Conservation (phyloP, 2,797 vertebrate genomes). For the Carduelis carduelis region DNA sequence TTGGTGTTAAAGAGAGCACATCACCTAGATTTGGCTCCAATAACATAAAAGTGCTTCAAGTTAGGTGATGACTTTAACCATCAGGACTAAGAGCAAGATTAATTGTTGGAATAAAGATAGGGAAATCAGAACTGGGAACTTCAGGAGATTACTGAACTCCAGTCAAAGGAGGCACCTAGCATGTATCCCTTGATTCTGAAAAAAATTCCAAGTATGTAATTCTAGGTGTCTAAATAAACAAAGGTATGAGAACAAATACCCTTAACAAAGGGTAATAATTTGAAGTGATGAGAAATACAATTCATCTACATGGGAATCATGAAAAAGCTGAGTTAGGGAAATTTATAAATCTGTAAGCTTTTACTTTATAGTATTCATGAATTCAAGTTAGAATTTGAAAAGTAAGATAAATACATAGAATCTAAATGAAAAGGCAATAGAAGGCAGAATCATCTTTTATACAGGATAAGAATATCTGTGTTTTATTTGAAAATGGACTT, state of each 20-base stretch:
- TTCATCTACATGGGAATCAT: not conserved
- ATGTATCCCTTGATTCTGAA: not conserved
- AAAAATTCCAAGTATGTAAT: accelerated
- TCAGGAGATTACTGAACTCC: not conserved
- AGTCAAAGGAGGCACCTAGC: accelerated
- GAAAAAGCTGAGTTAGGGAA: not conserved
- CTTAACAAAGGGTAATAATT: not conserved
- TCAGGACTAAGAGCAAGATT: not conserved
- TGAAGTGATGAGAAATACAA: not conserved
- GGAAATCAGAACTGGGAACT: not conserved
- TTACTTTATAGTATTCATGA: not conserved
- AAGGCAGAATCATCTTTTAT: not conserved
- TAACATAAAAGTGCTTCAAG: not conserved
- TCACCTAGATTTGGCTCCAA: not conserved
- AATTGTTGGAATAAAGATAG: not conserved
- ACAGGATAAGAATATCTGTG: not conserved
- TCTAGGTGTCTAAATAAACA: not conserved
- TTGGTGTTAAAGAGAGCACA: not conserved
- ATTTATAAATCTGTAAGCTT: not conserved
- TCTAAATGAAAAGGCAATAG: not conserved
- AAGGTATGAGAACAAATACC: not conserved
- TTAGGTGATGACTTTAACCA: not conserved
- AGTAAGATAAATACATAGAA: not conserved
- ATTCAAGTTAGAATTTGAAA: not conserved
- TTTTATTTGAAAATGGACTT: not conserved